Base-by-base conservation (phyloP, 2,797 vertebrate genomes). In the Lophius americanus region DNA sequence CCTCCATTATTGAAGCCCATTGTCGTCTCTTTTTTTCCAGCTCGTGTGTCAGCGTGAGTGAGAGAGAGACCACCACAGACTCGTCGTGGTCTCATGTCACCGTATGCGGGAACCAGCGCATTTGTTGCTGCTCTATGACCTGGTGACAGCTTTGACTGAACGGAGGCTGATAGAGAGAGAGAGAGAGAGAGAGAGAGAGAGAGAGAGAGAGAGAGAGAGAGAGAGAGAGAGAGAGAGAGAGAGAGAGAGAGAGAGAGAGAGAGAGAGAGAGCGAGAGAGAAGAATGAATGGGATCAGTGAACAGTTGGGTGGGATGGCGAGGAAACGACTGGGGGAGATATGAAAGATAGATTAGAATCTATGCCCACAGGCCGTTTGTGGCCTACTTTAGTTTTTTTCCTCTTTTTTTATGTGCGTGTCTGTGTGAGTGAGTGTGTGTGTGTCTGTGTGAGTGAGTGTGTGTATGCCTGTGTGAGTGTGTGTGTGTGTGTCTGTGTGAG, bases 311-410 rank as follows among this genome's bases (percentile, higher is more conserved):
- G 41, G 52, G 37, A 60, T 37, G 42, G 62, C 53, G 47, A 38
- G 76, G 59, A 84, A 82, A 86, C 89, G 50, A 78, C 73, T 69
- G 76, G 75, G 65, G 68, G 69, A 82, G 77, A 92, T 85, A 85
- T 93, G 84, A 94, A 93, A 93, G 83, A 92, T 91, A 91, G 84
- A 93, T 93, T 88, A 90, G 79, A 87, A 92, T 92, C 85, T 74
- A 73, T 86, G 88, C 90, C 93, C 83, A 73, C 73, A 70, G 89
- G 92, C 87, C 38, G 48, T 84, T 79, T 88, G 83, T 91, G 91
- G 87, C 93, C 93, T 89, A 92, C 80, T 90, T 94, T 88, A 68
- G 73, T 75, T 72, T 50, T 73, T 60, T 13, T 56, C 13, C 58
- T 44, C 38, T 55, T 68, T 35, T 35, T 3, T 0, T 6, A 50